These are phyloP conservation scores for Sebastes trivittatus DNA, from an alignment of 2,797 vertebrate species.

Conservation along the genomic window DNA sequence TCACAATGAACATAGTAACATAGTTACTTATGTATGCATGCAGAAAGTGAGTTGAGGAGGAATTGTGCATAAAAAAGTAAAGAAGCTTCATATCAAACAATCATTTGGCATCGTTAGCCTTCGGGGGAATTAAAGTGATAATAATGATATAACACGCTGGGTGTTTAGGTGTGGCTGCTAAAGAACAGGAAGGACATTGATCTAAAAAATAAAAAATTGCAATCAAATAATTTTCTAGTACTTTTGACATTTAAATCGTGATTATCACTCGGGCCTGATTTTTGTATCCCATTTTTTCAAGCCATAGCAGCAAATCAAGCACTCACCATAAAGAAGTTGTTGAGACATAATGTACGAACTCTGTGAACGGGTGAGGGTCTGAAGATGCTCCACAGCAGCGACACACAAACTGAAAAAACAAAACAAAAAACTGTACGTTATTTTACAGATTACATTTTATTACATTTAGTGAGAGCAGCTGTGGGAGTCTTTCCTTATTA, in stretches of 20 bases:
- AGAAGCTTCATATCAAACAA: not conserved
- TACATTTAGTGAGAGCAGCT: not conserved
- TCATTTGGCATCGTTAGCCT: not conserved
- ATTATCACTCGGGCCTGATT: conserved; percentile 37
- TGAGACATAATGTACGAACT: conserved; percentile 97
- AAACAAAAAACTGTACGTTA: conserved; percentile 1
- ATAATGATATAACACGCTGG: not conserved
- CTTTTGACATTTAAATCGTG: conserved; percentile 51
- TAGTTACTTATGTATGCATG: not conserved
- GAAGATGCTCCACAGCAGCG: conserved; percentile 95
- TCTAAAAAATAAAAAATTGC: not conserved
- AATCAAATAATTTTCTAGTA: conserved; percentile 20
- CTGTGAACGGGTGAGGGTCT: conserved; percentile 95
- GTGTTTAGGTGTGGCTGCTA: not conserved
- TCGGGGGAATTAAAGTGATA: not conserved
- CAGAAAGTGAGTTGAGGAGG: not conserved
- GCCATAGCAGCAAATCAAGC: conserved; percentile 15
- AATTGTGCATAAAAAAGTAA: not conserved
- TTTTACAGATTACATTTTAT: not conserved
- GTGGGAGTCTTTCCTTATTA: not conserved
- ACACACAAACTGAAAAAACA: conserved; percentile 89
- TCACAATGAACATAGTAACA: not conserved
- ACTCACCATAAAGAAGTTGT: conserved; percentile 97
- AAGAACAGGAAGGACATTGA: not conserved
- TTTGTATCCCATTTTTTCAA: conserved; percentile 34